Evolutionary conservation across 2,113 vertebrate species (phyloP), one percentile per base, ranked within the genome.

Genomic region (Eublepharis macularius): DNA sequence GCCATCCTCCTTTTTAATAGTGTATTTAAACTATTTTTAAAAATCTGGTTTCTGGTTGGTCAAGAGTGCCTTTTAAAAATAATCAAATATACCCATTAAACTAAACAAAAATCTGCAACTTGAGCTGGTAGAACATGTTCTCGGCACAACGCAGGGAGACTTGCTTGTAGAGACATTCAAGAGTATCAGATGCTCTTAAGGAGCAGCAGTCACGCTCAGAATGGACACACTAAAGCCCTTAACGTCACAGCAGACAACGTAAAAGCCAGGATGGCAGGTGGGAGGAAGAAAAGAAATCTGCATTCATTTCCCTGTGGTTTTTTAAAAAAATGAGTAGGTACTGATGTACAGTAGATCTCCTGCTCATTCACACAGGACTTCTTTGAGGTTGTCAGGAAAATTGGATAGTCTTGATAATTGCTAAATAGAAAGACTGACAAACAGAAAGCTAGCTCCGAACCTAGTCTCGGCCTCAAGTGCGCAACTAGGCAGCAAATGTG

Each of bases 141-240:
- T 29, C 89, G 90, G 87, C 89, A 89, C 90, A 92, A 92, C 91
- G 79, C 86, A 91, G 89, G 91, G 94, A 93, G 89, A 24, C 89
- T 36, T 89, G 91, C 90, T 89, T 1, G 69, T 83, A 89, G 93
- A 91, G 24, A 87, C 92, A 89, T 68, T 94, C 14, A 2, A 21
- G 83, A 88, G 91, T 88, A 93, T 89, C 92, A 93, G 85, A 89
- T 91, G 86, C 91, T 92, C 91, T 93, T 90, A 89, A 93, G 91
- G 85, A 90, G 82, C 9, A 91, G 89, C 63, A 90, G 84, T 72
- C 91, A 84, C 81, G 77, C 91, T 92, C 65, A 88, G 29, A 93
- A 89, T 84, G 84, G 91, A 83, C 89, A 88, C 92, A 86, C 87
- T 94, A 90, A 87, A 92, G 93, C 86, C 88, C n/a, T 88, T 86